Base-by-base conservation (phyloP, 2,113 vertebrate species). In the Neolamprologus sp. region DNA sequence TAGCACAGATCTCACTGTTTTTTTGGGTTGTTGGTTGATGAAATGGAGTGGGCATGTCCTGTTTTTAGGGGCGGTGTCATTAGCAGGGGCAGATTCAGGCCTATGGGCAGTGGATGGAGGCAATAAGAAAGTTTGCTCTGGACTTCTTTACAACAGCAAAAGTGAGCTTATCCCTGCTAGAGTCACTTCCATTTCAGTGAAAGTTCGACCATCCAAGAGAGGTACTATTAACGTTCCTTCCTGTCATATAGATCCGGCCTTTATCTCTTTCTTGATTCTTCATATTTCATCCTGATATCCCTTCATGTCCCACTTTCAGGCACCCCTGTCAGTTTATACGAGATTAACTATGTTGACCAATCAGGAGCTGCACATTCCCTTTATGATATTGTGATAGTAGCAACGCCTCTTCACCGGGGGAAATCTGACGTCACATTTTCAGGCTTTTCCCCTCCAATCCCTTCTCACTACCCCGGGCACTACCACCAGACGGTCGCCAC, bases 101-200 rank as follows among this genome's bases (percentile, higher is more conserved):
- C 94, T 98, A 55, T 99, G 99, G 99, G 95, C 98, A 0, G 96
- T 99, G 37, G 97, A 98, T 90, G 98, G 97, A 17, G 99, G 99
- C 1, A 99, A 99, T 93, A 98, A 98, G 84, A 95, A 95, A 1
- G 96, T 99, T 45, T 99, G 98, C 65, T 94, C 91, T 0, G 97
- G 97, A 10, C 97, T 99, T 17, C 89, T 99, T 35, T 97, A 96
- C 55, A 84, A 97, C 81, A 97, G 98, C 85, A 98, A 97, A 94
- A 97, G 97, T 4, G 96, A 97, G 7, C 95, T 99, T 28, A 96
- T 98, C 89, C 23, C 94, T 1, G 97, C 95, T 21, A 97, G 92
- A 1, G 98, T 99, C 7, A 94, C 97, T 3, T 95, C 96, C 9
- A 91, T 99, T 80, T 95, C 97, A 51, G 86, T 96, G 11, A 99